Conservation (phyloP, 2,113 vertebrate genomes). For the Psittacula cyanocephala region DNA sequence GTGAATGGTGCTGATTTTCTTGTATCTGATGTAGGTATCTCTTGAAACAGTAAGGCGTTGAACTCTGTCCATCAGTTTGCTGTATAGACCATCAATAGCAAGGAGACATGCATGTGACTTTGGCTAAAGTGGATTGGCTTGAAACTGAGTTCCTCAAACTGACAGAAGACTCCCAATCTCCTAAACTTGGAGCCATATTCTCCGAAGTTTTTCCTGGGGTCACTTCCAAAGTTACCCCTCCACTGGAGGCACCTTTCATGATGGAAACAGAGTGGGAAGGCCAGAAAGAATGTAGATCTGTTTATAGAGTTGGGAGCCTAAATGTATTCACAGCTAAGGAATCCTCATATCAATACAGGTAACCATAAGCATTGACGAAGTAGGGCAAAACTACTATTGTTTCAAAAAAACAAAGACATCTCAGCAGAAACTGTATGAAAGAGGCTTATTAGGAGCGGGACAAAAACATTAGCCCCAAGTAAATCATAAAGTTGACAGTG, state of each 20-base stretch:
- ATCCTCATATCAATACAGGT: not conserved
- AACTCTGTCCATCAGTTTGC: not conserved
- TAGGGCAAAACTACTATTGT: not conserved
- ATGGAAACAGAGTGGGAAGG: conserved; percentile 22
- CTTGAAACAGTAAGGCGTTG: not conserved
- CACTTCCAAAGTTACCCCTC: not conserved
- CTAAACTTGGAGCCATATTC: accelerated
- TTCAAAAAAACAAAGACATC: not conserved
- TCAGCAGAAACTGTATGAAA: not conserved
- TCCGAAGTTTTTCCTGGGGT: not conserved
- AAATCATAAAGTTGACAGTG: not conserved
- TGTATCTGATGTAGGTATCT: not conserved
- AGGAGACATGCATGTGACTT: not conserved
- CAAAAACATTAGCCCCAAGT: not conserved
- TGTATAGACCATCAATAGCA: not conserved
- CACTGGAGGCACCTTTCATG: conserved; percentile 25
- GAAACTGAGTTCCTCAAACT: not conserved
- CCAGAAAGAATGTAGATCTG: conserved; percentile 50
- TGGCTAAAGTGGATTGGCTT: not conserved
- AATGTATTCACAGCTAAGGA: conserved; percentile 42
- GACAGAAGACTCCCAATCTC: not conserved
- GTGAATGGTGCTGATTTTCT: not conserved
- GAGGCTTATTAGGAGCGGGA: not conserved
- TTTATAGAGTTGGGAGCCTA: conserved; percentile 52
- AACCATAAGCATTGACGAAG: not conserved